A percentile compares a stretch with the other conserved stretches of the same genome.
Evolutionary conservation across 2,888 invertebrate genomes (phyloP).

Genomic region (Aleiodes alternator): DNA sequence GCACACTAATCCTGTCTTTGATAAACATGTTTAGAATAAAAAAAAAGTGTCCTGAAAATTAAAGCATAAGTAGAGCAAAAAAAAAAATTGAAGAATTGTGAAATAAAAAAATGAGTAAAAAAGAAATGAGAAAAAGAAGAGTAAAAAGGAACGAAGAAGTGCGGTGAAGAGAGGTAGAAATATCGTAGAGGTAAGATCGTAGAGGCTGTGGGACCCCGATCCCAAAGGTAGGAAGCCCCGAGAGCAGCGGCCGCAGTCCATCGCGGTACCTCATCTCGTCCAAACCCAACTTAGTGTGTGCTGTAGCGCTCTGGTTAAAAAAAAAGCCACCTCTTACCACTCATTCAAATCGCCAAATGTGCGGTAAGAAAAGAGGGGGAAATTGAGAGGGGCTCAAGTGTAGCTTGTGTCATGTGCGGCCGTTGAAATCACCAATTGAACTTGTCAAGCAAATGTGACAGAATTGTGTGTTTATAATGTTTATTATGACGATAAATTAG

Average conservation of each 20-base stretch:
- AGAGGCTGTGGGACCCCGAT: conserved; percentile 74
- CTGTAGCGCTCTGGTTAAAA: not conserved
- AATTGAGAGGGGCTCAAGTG: no score
- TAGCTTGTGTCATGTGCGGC: conserved; percentile 31
- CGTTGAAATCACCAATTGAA: conserved; percentile 51
- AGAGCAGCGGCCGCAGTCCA: conserved; percentile 70
- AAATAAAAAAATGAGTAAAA: not conserved
- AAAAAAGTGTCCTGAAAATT: conserved; percentile 40
- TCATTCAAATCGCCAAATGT: conserved; percentile 68
- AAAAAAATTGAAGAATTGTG: conserved; percentile 1
- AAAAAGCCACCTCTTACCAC: conserved; percentile 62
- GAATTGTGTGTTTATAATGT: no score
- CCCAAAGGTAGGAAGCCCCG: conserved; percentile 71
- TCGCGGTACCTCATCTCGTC: conserved; percentile 74
- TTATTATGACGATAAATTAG: no score
- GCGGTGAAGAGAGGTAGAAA: conserved; percentile 47
- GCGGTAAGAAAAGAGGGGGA: not conserved
- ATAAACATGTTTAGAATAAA: no score
- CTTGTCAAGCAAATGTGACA: not conserved
- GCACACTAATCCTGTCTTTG: no score
- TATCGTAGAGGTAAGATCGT: conserved; percentile 50
- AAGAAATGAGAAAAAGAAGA: conserved; percentile 32
- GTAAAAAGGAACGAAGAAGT: conserved; percentile 51
- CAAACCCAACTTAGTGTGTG: conserved; percentile 59
- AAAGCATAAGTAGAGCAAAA: conserved; percentile 34